A percentile compares a stretch with the other conserved stretches of the same genome.
Evolutionary conservation across 1,140 invertebrate genomes (phyloP).

Genomic region (Argopecten irradians): DNA sequence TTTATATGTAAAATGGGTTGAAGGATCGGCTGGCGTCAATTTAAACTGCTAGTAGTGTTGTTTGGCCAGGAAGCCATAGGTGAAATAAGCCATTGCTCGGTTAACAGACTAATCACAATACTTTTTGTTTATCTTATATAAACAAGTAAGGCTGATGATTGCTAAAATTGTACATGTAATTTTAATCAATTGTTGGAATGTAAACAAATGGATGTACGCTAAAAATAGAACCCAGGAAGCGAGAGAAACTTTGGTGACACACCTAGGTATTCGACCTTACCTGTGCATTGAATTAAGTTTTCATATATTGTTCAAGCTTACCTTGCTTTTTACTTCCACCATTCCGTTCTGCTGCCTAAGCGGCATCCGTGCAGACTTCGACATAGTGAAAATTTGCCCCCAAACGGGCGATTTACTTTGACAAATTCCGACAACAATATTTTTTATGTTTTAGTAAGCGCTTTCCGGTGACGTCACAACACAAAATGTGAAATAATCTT

Average conservation of each 20-base stretch:
- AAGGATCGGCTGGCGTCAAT: no score
- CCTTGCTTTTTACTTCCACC: conserved; percentile 72
- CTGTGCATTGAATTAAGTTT: background rate
- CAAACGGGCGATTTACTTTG: conserved; percentile 30
- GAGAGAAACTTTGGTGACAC: background rate
- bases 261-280: background rate
- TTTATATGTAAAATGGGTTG: no score
- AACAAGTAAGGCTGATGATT: no score
- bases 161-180: background rate
- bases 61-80: no score
- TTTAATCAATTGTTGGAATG: background rate
- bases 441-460: conserved; percentile 30
- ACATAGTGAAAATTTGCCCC: conserved; percentile 60
- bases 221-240: background rate
- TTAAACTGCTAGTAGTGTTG: no score
- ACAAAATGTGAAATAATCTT: background rate
- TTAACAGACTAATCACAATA: no score
- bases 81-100: no score
- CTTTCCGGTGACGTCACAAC: background rate
- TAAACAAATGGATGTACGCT: background rate
- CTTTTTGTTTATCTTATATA: no score
- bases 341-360: conserved; percentile 53
- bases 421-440: conserved; percentile 8
- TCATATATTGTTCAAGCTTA: conserved; percentile 41
- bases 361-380: conserved; percentile 61